Conservation (phyloP, 2,113 vertebrate genomes). For the Ondatra zibethicus region DNA sequence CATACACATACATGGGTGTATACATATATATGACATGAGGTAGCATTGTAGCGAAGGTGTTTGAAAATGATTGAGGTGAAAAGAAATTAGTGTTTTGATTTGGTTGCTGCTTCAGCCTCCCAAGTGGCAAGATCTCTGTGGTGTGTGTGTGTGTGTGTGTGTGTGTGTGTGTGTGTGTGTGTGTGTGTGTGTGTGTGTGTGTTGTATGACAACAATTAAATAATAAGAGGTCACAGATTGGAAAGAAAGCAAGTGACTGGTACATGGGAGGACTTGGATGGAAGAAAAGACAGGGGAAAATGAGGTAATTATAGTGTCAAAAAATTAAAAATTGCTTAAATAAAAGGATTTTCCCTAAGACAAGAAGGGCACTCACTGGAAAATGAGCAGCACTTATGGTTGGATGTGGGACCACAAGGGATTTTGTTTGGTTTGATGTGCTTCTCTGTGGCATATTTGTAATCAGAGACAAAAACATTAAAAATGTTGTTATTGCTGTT, state of each 20-base stretch:
- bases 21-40: background rate
- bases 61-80: background rate
- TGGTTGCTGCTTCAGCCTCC: background rate
- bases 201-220: background rate
- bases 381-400: background rate
- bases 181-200: background rate
- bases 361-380: background rate
- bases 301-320: background rate
- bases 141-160: background rate
- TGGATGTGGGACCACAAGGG: background rate
- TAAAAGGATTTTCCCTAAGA: background rate
- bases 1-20: background rate
- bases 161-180: background rate
- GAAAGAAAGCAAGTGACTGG: background rate
- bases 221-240: background rate
- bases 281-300: background rate
- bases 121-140: background rate
- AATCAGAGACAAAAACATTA: conserved; percentile 5
- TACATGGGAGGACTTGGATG: background rate
- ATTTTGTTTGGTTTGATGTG: background rate
- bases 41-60: background rate
- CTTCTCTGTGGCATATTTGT: conserved; percentile 2
- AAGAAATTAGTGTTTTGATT: background rate
- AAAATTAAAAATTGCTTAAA: background rate
- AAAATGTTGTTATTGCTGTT: background rate